A percentile compares a stretch with the other conserved stretches of the same genome.
phyloP scores from a whole-genome alignment of 2,888 invertebrate species.

The Fragum fragum region DNA sequence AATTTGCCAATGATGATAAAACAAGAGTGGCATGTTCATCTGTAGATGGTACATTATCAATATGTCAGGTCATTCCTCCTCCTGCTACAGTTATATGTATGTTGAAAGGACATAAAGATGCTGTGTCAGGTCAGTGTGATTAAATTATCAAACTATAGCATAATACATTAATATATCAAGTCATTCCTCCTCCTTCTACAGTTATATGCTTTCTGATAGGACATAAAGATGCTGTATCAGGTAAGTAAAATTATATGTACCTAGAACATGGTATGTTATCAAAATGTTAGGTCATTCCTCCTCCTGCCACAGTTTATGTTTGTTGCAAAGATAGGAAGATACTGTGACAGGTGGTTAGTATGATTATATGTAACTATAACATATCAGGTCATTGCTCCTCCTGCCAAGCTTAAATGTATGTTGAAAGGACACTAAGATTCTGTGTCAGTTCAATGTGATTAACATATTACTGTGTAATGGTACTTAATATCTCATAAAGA shows the following conservation, averaged over 20 bases:
- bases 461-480: too few relatives aligned
- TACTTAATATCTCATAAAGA: too few relatives aligned
- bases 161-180: constrained; percentile 93
- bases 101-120: constrained; percentile 92
- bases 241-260: too few relatives aligned
- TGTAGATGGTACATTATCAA: constrained; percentile 92
- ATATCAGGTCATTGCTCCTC: constrained; percentile 88
- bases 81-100: constrained; percentile 91
- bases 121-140: constrained; percentile 90
- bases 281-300: constrained; percentile 87
- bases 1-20: constrained; percentile 93
- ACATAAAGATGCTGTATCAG: constrained; percentile 92
- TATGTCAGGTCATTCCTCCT: constrained; percentile 91
- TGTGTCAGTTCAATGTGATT: constrained; percentile 91
- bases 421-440: constrained; percentile 92
- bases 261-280: too few relatives aligned
- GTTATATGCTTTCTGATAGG: constrained; percentile 92
- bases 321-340: constrained; percentile 92
- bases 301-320: constrained; percentile 90
- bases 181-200: constrained; percentile 89
- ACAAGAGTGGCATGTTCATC: constrained; percentile 93
- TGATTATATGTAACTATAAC: background rate
- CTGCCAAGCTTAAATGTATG: constrained; percentile 91
- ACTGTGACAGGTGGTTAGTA: constrained; percentile 88
- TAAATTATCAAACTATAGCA: too few relatives aligned